These are phyloP conservation scores for Drosophila anomelani DNA, from an alignment of 2,888 invertebrate genomes.

Conservation along the genomic window DNA sequence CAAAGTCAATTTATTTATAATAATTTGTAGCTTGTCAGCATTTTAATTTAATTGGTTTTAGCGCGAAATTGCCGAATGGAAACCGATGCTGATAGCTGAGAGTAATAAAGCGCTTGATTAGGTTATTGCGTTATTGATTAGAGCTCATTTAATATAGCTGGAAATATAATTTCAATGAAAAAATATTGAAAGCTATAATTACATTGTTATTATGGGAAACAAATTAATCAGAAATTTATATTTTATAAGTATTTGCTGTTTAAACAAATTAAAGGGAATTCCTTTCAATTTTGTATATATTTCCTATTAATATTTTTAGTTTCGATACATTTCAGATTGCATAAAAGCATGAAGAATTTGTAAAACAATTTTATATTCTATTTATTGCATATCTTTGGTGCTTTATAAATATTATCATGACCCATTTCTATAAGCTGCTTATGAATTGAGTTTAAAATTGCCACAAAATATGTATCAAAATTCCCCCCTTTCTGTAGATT, in stretches of 20 bases:
- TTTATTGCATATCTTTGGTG: neutral
- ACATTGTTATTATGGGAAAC: no score
- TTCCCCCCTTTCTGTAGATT: neutral
- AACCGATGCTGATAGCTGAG: neutral
- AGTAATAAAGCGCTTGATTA: slow-evolving; percentile 2
- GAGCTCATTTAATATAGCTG: neutral
- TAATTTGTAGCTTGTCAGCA: slow-evolving; percentile 5
- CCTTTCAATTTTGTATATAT: neutral
- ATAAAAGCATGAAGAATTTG: neutral
- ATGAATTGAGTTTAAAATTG: neutral
- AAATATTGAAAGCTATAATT: neutral
- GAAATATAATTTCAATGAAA: neutral
- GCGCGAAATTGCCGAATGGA: slow-evolving; percentile 1
- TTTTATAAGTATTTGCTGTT: neutral
- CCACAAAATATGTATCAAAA: neutral
- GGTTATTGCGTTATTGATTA: slow-evolving; percentile 2
- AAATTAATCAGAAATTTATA: neutral
- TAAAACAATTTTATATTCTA: neutral
- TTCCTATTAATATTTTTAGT: neutral
- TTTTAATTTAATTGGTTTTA: slow-evolving; percentile 6
- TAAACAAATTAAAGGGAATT: neutral
- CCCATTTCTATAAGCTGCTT: neutral
- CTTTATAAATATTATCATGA: no score
- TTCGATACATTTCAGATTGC: neutral
- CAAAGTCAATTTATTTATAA: slow-evolving; percentile 12